Evolutionary conservation across 2,888 invertebrate genomes (phyloP).

Genomic region (Macrosoma leucophasiata): DNA sequence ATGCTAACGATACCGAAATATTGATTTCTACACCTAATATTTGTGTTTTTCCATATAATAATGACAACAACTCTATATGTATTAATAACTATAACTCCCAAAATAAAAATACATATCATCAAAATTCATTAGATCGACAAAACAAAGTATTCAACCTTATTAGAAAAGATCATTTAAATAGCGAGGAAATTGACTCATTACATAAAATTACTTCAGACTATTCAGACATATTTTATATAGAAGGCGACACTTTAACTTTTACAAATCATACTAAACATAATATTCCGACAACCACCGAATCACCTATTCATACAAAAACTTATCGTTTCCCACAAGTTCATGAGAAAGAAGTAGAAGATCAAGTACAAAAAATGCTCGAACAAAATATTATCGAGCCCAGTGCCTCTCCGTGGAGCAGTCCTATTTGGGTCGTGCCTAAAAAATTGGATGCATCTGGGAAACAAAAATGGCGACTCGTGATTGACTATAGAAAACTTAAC

Average conservation of each 20-base stretch:
- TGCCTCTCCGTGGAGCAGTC: conserved; percentile 20
- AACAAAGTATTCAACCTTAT: conserved; percentile 15
- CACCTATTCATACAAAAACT: conserved; percentile 30
- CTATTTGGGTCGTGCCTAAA: conserved; percentile 16
- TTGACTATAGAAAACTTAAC: conserved; percentile 18
- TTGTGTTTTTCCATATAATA: neutral
- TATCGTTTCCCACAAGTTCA: conserved; percentile 32
- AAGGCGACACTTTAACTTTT: conserved; percentile 23
- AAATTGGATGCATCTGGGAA: conserved; percentile 15
- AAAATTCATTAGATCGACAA: conserved; percentile 3
- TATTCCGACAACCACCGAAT: conserved; percentile 27
- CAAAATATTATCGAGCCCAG: conserved; percentile 26
- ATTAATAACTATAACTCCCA: neutral
- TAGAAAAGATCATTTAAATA: conserved; percentile 19
- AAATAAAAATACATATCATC: neutral
- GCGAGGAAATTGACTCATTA: conserved; percentile 21
- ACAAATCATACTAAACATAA: conserved; percentile 27
- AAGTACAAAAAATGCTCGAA: conserved; percentile 26
- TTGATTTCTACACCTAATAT: neutral
- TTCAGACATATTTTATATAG: conserved; percentile 23
- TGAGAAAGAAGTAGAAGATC: conserved; percentile 27
- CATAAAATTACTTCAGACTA: conserved; percentile 20
- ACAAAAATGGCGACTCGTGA: conserved; percentile 28
- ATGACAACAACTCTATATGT: neutral
- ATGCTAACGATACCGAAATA: neutral